Percentiles rank a stretch among this genome's conserved stretches.
These are phyloP conservation scores for Procapra przewalskii DNA, from an alignment of 2,113 vertebrate species.

Conservation along the genomic window DNA sequence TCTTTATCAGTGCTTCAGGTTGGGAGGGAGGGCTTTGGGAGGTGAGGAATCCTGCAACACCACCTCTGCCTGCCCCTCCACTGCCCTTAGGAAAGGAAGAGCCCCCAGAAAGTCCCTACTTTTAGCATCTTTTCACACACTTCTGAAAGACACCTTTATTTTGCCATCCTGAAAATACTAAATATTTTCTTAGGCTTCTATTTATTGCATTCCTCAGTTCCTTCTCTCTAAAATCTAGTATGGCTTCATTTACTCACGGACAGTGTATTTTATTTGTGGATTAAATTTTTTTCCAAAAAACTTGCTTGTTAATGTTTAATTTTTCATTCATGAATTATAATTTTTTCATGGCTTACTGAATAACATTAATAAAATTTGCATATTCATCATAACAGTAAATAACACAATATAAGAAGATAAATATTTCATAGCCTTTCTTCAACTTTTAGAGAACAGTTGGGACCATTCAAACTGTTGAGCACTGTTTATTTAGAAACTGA, in stretches of 20 bases:
- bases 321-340: conserved; percentile 56
- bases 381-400: conserved; percentile 62
- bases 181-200: background rate
- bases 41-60: accelerated
- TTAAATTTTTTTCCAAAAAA: background rate
- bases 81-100: accelerated
- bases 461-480: conserved; percentile 51
- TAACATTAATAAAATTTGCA: conserved; percentile 61
- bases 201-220: background rate
- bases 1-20: too few relatives aligned
- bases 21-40: background rate
- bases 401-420: conserved; percentile 57
- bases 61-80: too few relatives aligned
- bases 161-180: background rate
- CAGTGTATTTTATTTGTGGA: background rate
- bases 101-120: background rate
- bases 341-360: conserved; percentile 47
- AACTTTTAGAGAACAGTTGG: conserved; percentile 57
- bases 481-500: conserved; percentile 60
- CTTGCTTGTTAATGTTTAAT: conserved; percentile 6
- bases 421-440: conserved; percentile 60
- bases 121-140: background rate
- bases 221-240: background rate
- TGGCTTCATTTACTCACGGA: background rate
- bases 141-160: background rate